Base-by-base conservation (phyloP, 2,888 invertebrate species). In the Rhorus exstirpatorius region DNA sequence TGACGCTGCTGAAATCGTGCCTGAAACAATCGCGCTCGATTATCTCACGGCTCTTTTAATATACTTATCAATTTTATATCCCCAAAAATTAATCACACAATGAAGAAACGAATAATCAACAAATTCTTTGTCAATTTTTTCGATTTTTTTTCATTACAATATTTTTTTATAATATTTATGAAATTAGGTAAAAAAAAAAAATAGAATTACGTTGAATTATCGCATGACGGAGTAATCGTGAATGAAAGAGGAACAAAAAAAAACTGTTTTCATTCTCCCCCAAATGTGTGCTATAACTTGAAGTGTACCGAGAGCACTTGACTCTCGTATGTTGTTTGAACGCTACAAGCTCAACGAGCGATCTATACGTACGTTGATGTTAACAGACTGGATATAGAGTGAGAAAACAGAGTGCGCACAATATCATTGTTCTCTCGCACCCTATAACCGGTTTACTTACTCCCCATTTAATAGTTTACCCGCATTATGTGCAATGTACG, bases 1-100 rank as follows among this genome's bases (percentile, higher is more conserved):
- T 97, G 97, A 89, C 96, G 96, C 92, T 97, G 97, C 91, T 97
- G 97, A 93, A 97, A 97, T 81, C 96, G 95, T 84, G 97, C 97
- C 97, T 97, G 94, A 2, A 93, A 94, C 81, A 86, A 24, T 74
- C 51, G 38, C 4, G 19, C 17, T 71, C 0, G 1, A 24, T 63
- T 63, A 38, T 38, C 19, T 53, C 3, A 14, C 49, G 19, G 8
- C 10, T 14, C 31, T 35, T 60, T 10, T 58, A n/a, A n/a, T n/a
- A n/a, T 58, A 12, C n/a, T 53, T 14, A 8, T n/a, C 19, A 21
- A 19, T 3, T 8, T 17, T 49, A n/a, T 19, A 1, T 17, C 49
- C 31, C 31, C 31, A 31, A 3, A 31, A 31, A 31, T 6, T 3
- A 31, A 31, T 31, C 6, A n/a, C n/a, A n/a, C n/a, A n/a, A n/a